Base-by-base conservation (phyloP, 2,888 invertebrate species). In the Caenorhabditis doughertyi region DNA sequence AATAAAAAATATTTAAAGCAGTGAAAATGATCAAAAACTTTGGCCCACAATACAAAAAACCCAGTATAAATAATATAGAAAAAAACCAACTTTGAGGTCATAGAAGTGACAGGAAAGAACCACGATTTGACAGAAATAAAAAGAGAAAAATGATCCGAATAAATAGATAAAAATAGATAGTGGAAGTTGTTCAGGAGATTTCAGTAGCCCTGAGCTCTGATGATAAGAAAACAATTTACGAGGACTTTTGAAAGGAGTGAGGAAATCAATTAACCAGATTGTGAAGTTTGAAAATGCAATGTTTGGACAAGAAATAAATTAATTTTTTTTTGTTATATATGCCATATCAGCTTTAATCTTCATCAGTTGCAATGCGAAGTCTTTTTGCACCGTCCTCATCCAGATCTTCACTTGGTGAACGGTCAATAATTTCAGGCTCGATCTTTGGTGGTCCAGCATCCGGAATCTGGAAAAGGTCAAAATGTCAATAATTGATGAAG, bases 301-400 rank as follows among this genome's bases (percentile, higher is more conserved):
- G 44, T 21, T 44, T 39, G n/a, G 13, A 18, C 25, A 23, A 47
- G 32, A 58, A 71, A 71, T 58, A 71, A 71, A 29, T 71, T 53
- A 67, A 18, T 16, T 47, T 35, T 25, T 23, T 55, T 23, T 70
- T 16, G 39, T 18, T n/a, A 39, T 44, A 64, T 35, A n/a, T 56
- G 16, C n/a, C 21, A 21, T 9, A 64, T 49, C 9, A n/a, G 5
- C n/a, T 60, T 11, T 29, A 77, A 25, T 86, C 86, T 67, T 86
- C 86, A 55, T 86, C 86, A n/a, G 86, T 86, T 4, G 86, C 86
- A 39, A 86, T 86, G 11, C 86, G 80, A 7, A 86, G 76, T n/a
- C 86, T 56, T 60, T 86, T 86, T 13, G 74, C 84, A 16, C 80
- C 79, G 25, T 85, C 85, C n/a, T 81, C 83, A 32, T 83, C 85